These are phyloP conservation scores for Malthinus flaveolus DNA, from an alignment of 2,888 invertebrate genomes.

Conservation along the genomic window DNA sequence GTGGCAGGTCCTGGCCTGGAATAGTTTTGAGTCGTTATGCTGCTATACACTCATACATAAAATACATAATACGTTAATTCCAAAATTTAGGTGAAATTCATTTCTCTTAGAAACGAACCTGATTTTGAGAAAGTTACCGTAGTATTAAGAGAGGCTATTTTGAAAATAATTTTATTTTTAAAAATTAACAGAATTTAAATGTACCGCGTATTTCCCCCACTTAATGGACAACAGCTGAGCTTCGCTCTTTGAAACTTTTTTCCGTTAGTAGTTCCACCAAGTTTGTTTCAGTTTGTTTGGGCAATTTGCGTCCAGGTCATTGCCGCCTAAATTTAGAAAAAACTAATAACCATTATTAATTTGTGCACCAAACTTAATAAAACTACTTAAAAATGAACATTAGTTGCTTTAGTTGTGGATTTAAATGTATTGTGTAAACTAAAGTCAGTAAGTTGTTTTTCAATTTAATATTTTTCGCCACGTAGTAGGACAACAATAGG, in stretches of 20 bases:
- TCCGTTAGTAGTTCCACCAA: conserved; percentile 2
- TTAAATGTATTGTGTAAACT: no score
- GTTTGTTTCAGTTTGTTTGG: background rate
- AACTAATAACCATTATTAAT: background rate
- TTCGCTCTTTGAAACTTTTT: background rate
- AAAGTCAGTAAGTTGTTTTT: background rate
- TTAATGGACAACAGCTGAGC: background rate
- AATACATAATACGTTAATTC: no score
- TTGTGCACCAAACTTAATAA: background rate
- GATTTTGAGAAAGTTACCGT: no score
- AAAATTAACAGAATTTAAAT: background rate
- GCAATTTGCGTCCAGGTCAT: background rate
- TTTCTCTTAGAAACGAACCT: no score
- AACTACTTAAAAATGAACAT: background rate
- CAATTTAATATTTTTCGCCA: background rate
- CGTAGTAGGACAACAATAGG: background rate
- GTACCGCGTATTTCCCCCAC: background rate
- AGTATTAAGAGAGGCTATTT: no score
- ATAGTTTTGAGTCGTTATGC: no score
- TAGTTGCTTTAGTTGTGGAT: background rate
- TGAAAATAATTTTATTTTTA: background rate
- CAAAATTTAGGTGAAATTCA: no score
- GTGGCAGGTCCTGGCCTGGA: no score
- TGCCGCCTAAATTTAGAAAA: background rate
- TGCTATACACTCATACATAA: no score